Conservation (phyloP, 2,888 invertebrate species). For the Amiota communis region DNA sequence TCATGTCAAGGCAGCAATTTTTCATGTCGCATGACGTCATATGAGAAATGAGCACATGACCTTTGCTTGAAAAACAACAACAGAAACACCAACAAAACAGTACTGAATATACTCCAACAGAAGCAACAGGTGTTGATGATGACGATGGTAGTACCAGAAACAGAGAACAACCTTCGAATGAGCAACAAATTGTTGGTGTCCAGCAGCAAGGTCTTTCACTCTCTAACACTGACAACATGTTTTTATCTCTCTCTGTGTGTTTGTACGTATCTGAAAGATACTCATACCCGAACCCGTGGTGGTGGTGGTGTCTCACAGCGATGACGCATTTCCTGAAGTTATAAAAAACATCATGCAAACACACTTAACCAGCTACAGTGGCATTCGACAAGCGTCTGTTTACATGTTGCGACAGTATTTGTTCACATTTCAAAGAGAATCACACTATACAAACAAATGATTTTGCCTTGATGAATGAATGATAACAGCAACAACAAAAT, state of each 20-base stretch:
- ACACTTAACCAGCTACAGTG: background rate
- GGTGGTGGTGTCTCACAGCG: background rate
- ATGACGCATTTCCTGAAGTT: constrained; percentile 26
- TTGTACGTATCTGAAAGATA: background rate
- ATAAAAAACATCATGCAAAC: background rate
- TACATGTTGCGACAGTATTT: background rate
- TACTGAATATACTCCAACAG: background rate
- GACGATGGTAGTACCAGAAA: background rate
- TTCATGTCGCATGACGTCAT: constrained; percentile 11
- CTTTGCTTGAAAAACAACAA: background rate
- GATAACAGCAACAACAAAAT: background rate
- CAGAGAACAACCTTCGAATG: constrained; percentile 16
- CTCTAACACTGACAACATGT: background rate
- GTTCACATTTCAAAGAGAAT: constrained; percentile 13
- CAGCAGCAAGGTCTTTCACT: background rate
- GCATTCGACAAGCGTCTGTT: too few relatives aligned
- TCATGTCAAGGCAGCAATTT: constrained; percentile 13
- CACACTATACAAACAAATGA: background rate
- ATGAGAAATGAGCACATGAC: constrained; percentile 16
- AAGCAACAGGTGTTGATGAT: constrained; percentile 13
- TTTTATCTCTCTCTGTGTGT: background rate
- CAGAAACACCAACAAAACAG: constrained; percentile 7
- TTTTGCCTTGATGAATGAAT: constrained; percentile 1
- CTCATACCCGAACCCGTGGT: background rate
- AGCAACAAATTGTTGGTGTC: constrained; percentile 1